Evolutionary conservation across 2,113 vertebrate genomes (phyloP).

Genomic region (Oreotrochilus melanogaster): DNA sequence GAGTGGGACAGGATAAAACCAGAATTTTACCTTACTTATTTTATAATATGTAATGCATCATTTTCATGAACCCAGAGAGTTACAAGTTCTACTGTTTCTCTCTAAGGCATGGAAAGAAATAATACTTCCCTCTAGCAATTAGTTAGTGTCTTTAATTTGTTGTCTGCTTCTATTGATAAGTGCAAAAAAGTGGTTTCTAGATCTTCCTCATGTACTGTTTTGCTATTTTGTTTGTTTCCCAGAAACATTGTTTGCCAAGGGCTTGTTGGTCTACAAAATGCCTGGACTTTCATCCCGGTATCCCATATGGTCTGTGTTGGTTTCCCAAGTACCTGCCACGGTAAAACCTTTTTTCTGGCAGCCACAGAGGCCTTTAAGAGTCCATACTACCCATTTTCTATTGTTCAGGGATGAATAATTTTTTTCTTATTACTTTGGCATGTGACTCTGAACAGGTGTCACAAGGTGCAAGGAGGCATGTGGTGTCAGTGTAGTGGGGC

Average conservation of each 20-base stretch:
- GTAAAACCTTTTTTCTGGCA: constrained; percentile 18
- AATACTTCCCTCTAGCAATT: background rate
- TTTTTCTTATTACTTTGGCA: constrained; percentile 49
- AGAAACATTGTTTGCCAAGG: background rate
- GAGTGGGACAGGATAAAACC: background rate
- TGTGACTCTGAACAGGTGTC: constrained; percentile 54
- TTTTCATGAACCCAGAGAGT: background rate
- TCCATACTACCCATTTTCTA: background rate
- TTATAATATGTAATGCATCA: background rate
- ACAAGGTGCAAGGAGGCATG: constrained; percentile 48
- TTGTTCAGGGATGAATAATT: background rate
- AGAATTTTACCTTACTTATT: background rate
- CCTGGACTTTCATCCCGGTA: background rate
- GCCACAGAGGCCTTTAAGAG: background rate
- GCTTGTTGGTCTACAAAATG: constrained; percentile 43
- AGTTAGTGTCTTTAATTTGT: background rate
- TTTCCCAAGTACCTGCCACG: constrained; percentile 7
- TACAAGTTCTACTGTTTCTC: background rate
- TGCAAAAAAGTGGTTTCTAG: background rate
- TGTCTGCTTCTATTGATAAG: background rate
- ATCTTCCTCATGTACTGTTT: background rate
- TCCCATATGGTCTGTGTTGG: constrained; percentile 11
- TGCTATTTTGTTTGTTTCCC: background rate
- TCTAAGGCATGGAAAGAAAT: background rate
- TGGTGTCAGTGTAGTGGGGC: background rate